Evolutionary conservation across 2,797 vertebrate species (phyloP), one percentile per base, ranked within the genome.

Genomic region (Typhlichthys subterraneus): DNA sequence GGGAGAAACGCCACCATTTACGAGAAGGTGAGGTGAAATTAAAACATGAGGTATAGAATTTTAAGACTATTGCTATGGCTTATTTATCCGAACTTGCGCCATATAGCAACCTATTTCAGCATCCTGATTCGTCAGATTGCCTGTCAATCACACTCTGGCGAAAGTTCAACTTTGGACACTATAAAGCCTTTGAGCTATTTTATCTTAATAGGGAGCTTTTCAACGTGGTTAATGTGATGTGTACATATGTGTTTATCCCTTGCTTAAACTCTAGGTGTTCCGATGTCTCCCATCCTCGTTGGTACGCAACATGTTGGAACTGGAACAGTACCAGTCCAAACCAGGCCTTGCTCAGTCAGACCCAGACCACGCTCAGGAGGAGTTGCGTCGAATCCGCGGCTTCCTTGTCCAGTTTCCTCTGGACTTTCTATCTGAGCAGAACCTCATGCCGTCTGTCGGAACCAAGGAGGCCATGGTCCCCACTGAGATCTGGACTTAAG

Each of bases 371-470:
- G 97, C 96, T 54, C 88, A 93, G 38, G 98, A 99, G 73, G 96
- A 98, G 75, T 77, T 99, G 45, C 95, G 92, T 73, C 98, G 96
- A 88, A 98, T 98, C 69, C 93, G 93, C 46, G 97, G 98, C 1
- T 99, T 98, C 90, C 87, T 98, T 77, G 96, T 99, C 12, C 98
- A 99, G 75, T 98, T 99, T 78, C 96, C 97, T 15, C 93, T 99
- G 66, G 94, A 95, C 65, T 99, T 99, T 84, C 89, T 99, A 79
- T 93, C 95, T 17, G 95, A 96, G 80, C 92, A 99, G 60, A 94
- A 93, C 86, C 93, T 99, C 63, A 93, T 98, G 88, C 98, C 98
- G 19, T 95, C 98, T 0, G 95, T 99, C 0, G 96, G 96, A 68
- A 95, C 95, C 4, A 99, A 97, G 85, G 98, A 99, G 85, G 88